A percentile compares a stretch with the other conserved stretches of the same genome.
Evolutionary conservation across 1,140 invertebrate genomes (phyloP).

Genomic region (Sinella curviseta): DNA sequence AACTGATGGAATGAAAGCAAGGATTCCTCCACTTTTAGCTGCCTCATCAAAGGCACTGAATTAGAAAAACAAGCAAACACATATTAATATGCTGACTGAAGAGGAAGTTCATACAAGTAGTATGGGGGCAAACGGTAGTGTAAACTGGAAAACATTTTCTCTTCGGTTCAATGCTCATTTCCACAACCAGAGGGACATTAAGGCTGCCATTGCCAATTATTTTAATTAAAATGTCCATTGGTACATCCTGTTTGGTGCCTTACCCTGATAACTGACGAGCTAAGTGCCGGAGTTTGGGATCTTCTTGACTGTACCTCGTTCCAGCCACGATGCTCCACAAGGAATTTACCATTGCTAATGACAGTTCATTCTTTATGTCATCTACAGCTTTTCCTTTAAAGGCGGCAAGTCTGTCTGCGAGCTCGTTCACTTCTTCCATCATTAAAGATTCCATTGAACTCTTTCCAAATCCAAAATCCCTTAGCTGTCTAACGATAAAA

Average conservation of each 20-base stretch:
- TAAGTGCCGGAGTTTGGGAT: background rate
- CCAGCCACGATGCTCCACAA: constrained; percentile 16
- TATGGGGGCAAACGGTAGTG: too few species aligned
- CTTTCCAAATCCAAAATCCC: too few species aligned
- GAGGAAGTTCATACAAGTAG: too few species aligned
- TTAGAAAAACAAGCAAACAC: background rate
- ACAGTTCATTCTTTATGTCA: background rate
- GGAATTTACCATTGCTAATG: constrained; percentile 15
- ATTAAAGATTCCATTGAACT: constrained; percentile 5
- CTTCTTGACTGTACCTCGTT: constrained; percentile 5
- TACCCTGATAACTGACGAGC: background rate
- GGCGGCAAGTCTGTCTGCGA: background rate
- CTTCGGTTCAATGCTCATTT: background rate
- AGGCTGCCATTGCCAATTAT: background rate
- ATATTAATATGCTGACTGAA: background rate
- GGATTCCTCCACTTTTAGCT: background rate
- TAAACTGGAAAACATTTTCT: background rate
- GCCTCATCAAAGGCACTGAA: constrained; percentile 6
- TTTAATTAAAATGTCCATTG: background rate
- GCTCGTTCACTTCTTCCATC: constrained; percentile 7
- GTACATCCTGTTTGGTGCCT: too few species aligned
- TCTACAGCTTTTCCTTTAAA: background rate
- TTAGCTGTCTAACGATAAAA: constrained; percentile 2
- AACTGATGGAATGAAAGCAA: background rate
- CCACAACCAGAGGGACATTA: background rate